These are phyloP conservation scores for Selene dorsalis DNA, from an alignment of 2,797 vertebrate species.

Conservation along the genomic window DNA sequence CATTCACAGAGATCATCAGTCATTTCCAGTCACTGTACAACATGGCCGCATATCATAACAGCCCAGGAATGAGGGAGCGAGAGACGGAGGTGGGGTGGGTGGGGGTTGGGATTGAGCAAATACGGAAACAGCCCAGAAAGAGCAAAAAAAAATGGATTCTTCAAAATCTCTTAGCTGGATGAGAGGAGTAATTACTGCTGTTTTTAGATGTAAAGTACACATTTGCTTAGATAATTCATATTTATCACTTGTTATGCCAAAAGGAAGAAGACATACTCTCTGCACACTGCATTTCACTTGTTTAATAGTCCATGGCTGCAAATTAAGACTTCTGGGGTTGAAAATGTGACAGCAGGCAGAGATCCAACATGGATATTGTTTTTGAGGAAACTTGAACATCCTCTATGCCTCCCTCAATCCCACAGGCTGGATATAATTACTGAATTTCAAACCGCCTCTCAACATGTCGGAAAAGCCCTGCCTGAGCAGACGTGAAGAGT, in stretches of 20 bases:
- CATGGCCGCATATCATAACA: conserved; percentile 63
- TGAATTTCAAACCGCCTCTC: conserved; percentile 15
- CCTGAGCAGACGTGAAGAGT: neutral
- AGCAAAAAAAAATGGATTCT: conserved; percentile 11
- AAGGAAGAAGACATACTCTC: neutral
- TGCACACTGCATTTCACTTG: neutral
- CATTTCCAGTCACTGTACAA: conserved; percentile 72
- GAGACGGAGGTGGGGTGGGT: conserved; percentile 11
- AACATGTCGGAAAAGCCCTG: conserved; percentile 18
- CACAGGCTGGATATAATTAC: conserved; percentile 41
- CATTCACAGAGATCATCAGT: conserved; percentile 80
- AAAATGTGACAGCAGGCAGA: conserved; percentile 26
- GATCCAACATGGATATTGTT: neutral
- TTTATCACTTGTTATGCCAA: neutral
- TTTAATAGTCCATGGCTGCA: neutral
- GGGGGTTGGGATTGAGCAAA: conserved; percentile 16
- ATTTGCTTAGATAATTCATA: conserved; percentile 21
- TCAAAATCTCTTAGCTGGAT: neutral
- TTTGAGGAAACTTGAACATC: conserved; percentile 7
- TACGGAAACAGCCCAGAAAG: conserved; percentile 29
- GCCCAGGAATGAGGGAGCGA: conserved; percentile 36
- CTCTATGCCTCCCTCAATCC: conserved; percentile 31
- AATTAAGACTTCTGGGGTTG: conserved; percentile 23
- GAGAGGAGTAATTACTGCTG: conserved; percentile 13
- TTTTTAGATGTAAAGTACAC: neutral